phyloP scores from a whole-genome alignment of 2,113 vertebrate species.

The Stercorarius parasiticus region DNA sequence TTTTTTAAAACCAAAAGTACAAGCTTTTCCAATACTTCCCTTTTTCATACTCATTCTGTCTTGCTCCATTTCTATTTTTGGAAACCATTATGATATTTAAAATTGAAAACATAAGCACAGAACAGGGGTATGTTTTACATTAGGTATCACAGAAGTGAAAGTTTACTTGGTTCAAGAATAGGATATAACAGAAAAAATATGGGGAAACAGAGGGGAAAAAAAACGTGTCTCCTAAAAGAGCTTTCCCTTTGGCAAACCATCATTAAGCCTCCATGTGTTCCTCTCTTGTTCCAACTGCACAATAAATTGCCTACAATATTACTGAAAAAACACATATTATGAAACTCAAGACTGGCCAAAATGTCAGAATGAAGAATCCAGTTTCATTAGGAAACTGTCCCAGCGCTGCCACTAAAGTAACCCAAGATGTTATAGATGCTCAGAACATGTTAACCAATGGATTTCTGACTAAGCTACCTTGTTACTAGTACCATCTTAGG shows the following conservation, averaged over 20 bases:
- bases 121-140: neutral
- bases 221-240: neutral
- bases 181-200: neutral
- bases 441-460: neutral
- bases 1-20: neutral
- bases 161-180: neutral
- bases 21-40: neutral
- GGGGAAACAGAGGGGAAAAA: fast-evolving
- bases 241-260: neutral
- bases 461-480: neutral
- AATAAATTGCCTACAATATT: neutral
- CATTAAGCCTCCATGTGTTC: neutral
- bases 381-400: neutral
- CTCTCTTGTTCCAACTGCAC: neutral
- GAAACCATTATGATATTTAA: neutral
- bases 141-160: neutral
- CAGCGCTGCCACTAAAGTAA: neutral
- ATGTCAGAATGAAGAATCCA: neutral
- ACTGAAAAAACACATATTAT: neutral
- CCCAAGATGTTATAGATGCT: neutral
- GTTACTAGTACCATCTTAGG: neutral
- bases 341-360: neutral
- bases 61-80: neutral
- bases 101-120: neutral
- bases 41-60: neutral